Evolutionary conservation across 2,888 invertebrate genomes (phyloP).

Genomic region (Scaptomyza caliginosa): DNA sequence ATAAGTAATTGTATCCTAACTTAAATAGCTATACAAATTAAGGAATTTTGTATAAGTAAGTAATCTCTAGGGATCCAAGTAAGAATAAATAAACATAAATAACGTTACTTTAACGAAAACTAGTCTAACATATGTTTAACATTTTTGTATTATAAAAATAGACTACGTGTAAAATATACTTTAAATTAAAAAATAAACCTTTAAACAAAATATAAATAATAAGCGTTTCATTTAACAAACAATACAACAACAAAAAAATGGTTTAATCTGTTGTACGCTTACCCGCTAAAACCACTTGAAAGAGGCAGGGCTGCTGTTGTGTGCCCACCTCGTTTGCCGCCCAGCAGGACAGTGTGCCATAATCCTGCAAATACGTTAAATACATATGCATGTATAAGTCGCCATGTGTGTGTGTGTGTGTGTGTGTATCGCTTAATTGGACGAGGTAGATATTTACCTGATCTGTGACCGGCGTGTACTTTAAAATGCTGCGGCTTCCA

Average conservation of each 20-base stretch:
- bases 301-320: conserved; percentile 92
- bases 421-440: conserved; percentile 41
- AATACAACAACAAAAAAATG: conserved; percentile 4
- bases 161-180: too few relatives aligned
- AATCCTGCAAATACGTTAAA: conserved; percentile 86
- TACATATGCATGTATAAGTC: conserved; percentile 7
- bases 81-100: too few relatives aligned
- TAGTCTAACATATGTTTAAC: too few relatives aligned
- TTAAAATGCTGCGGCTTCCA: conserved; percentile 89
- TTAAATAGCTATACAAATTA: too few relatives aligned
- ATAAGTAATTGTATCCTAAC: too few relatives aligned
- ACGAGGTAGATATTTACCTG: conserved; percentile 75
- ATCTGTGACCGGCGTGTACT: conserved; percentile 88
- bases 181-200: too few relatives aligned
- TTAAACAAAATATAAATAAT: too few relatives aligned
- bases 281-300: conserved; percentile 96
- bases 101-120: too few relatives aligned
- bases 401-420: neutral
- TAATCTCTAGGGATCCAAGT: too few relatives aligned
- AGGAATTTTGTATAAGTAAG: too few relatives aligned
- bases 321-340: conserved; percentile 93
- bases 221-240: too few relatives aligned
- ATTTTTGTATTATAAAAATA: too few relatives aligned
- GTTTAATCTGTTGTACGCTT: conserved; percentile 66
- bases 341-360: conserved; percentile 94